Percentiles rank a stretch among this genome's conserved stretches.
These are phyloP conservation scores for Sarcophaga carnaria DNA, from an alignment of 2,888 invertebrate species.

Conservation along the genomic window DNA sequence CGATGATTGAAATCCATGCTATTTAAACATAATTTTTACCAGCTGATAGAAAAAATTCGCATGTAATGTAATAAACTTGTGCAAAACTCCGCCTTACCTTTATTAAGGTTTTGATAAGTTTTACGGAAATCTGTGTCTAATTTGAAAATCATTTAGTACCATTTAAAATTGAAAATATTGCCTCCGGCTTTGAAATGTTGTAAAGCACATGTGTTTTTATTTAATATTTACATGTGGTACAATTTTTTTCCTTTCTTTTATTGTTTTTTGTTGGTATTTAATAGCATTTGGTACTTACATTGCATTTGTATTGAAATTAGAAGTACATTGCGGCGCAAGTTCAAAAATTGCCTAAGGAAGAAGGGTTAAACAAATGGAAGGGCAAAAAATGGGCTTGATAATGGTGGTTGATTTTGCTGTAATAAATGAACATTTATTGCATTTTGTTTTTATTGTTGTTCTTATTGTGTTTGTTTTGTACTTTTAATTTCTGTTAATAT, in stretches of 20 bases:
- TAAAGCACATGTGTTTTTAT: not conserved
- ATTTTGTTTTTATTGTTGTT: constrained; percentile 37
- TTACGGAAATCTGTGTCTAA: not conserved
- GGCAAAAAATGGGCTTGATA: not conserved
- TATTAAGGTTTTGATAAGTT: too few relatives aligned
- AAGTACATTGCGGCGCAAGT: constrained; percentile 29
- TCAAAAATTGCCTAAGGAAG: constrained; percentile 29
- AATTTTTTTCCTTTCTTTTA: constrained; percentile 21
- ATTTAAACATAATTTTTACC: too few relatives aligned
- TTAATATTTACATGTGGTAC: not conserved
- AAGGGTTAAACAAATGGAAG: constrained; percentile 40
- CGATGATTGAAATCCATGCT: too few relatives aligned
- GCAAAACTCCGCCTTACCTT: not conserved
- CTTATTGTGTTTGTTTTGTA: constrained; percentile 4
- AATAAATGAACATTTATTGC: constrained; percentile 54
- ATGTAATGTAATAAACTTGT: not conserved
- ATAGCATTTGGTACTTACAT: constrained; percentile 7
- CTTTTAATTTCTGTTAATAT: constrained; percentile 52
- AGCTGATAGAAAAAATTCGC: too few relatives aligned
- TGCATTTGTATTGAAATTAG: constrained; percentile 14
- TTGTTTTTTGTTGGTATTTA: constrained; percentile 28
- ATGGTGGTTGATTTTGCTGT: constrained; percentile 54
- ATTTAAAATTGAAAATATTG: constrained; percentile 13
- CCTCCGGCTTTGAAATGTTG: constrained; percentile 35
- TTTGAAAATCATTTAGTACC: not conserved